These are phyloP conservation scores for Patella vulgata DNA, from an alignment of 1,140 invertebrate genomes.

Conservation along the genomic window DNA sequence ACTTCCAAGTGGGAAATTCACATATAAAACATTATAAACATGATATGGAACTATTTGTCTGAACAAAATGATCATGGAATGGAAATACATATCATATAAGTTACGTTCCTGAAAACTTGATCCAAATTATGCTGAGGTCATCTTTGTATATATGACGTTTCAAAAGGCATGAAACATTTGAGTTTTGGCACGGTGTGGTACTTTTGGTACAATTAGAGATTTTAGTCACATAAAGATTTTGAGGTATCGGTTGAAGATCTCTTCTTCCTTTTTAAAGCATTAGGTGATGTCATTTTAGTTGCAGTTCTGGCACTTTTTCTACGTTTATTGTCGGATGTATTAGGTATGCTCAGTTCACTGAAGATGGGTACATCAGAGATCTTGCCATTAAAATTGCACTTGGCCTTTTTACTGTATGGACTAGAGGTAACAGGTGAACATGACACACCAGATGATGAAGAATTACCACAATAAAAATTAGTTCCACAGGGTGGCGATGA, in stretches of 20 bases:
- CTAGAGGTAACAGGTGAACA: conserved; percentile 26
- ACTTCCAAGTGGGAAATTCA: too few relatives aligned
- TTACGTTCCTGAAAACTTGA: too few relatives aligned
- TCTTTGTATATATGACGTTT: too few relatives aligned
- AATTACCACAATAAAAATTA: conserved; percentile 23
- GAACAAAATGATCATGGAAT: too few relatives aligned
- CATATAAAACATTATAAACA: too few relatives aligned
- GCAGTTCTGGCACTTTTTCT: conserved; percentile 13
- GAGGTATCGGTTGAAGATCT: neutral
- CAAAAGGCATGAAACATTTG: too few relatives aligned
- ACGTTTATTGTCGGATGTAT: neutral
- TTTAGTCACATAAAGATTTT: too few relatives aligned
- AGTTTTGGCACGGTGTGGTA: too few relatives aligned
- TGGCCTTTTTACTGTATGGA: neutral
- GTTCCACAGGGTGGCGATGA: conserved; percentile 28
- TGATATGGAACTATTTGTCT: too few relatives aligned
- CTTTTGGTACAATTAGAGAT: too few relatives aligned
- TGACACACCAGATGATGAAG: conserved; percentile 29
- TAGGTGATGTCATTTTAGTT: conserved; percentile 11
- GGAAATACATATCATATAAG: too few relatives aligned
- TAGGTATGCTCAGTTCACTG: neutral
- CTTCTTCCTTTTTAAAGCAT: conserved; percentile 13
- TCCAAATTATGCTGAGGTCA: too few relatives aligned
- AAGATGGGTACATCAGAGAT: neutral
- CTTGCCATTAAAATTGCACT: neutral